Base-by-base conservation (phyloP, 2,888 invertebrate species). In the Machimus rusticus region DNA sequence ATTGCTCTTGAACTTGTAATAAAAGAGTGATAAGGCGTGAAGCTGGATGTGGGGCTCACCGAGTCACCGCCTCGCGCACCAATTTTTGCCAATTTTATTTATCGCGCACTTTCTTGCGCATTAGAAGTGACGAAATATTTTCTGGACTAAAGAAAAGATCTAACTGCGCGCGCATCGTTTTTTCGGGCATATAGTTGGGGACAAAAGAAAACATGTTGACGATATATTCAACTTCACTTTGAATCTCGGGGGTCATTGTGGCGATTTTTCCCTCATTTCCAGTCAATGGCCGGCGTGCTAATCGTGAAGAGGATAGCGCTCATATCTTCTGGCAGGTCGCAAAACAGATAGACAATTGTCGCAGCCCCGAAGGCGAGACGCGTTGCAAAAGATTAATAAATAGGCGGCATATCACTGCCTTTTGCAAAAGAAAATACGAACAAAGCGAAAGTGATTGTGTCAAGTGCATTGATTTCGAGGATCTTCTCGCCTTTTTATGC, bases 81-180 rank as follows among this genome's bases (percentile, higher is more conserved):
- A 66, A 66, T 66, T 66, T 66, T 66, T 23, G 66, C 23, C 66
- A 23, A 66, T 66, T 66, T 66, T 28, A 66, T 28, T 66, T 66
- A 66, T 66, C 66, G 66, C 66, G 66, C 66, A 66, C 66, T 66
- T 79, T 51, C 51, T 79, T 79, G 79, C 79, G 79, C 79, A 55
- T 51, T 79, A 51, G 51, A 79, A 28, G 28, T 28, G 51, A 79
- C 79, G 16, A 51, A 19, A 28, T 16, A 5, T 51, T 46, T 46
- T 76, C n/a, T 37, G n/a, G 34, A 1, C n/a, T 31, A 76, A 37
- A n/a, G 16, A 14, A n/a, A 12, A 76, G 28, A 76, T 78, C 34
- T 34, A 79, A 51, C 43, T 79, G 79, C 79, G 79, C 79, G 79
- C 79, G 55, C 51, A 79, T 79, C 79, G 1, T 14, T 46, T 46